Evolutionary conservation across 2,888 invertebrate species (phyloP), one percentile per base, ranked within the genome.

Genomic region (Alsophila aescularia): DNA sequence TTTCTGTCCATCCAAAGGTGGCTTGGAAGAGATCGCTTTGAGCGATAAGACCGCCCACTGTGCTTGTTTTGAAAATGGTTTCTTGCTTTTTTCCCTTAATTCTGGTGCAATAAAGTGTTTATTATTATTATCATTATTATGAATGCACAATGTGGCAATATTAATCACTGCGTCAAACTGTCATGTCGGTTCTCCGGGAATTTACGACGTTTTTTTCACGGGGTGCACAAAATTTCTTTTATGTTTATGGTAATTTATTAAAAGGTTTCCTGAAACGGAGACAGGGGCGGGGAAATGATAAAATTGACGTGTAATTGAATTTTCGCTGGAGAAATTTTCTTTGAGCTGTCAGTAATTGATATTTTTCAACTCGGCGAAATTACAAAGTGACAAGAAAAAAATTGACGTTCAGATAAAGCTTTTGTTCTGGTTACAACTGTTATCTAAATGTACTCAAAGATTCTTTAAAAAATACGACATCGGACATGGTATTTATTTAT

Each of bases 201-300:
- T 76, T 75, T 69, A 72, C 64, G 68, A 66, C 57, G 52, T 69
- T 63, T 64, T 66, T 65, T 67, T 70, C 62, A 58, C 42, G 57
- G 52, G 58, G 62, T 71, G 70, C 72, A 75, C 63, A 69, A 51
- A 56, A 69, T 64, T 67, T 60, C 57, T 67, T 75, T 77, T 75
- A 75, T 74, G 72, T 71, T 79, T 75, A 79, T 82, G 75, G 69
- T 79, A 81, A 83, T 83, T 76, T 82, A 79, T 81, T 81, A 82
- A 84, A 81, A 80, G 78, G 75, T 72, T 79, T 63, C 53, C 52
- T 52, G 58, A 32, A 50, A 44, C 36, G 55, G 44, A 36, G 51
- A 55, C 52, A 40, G 50, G 42, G 58, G 44, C 35, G 50, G 44
- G 40, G 39, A 43, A 44, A 60, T 61, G 50, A 59, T 61, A 64